phyloP scores from a whole-genome alignment of 2,888 invertebrate species.

The Lasioglossum calceatum region DNA sequence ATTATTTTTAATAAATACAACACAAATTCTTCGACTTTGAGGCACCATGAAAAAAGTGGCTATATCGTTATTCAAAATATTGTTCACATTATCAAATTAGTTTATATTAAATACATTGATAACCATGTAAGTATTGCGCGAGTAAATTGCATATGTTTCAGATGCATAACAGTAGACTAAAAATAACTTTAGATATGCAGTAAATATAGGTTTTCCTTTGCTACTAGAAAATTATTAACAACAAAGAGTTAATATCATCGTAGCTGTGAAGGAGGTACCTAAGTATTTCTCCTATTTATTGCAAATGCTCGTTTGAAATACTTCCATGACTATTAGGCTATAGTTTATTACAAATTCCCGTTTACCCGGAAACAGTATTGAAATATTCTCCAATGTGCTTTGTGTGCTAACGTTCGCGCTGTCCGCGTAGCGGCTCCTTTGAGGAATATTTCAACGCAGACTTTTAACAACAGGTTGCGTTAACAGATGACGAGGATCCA shows the following conservation, averaged over 20 bases:
- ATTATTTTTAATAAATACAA: too few relatives aligned
- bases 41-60: too few relatives aligned
- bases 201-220: too few relatives aligned
- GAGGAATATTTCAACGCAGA: constrained; percentile 16
- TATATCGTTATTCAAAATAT: too few relatives aligned
- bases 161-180: too few relatives aligned
- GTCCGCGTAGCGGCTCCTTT: constrained; percentile 12
- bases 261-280: background rate
- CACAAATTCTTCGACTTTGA: too few relatives aligned
- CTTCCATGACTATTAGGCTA: background rate
- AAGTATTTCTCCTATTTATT: background rate
- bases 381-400: background rate
- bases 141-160: too few relatives aligned
- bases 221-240: too few relatives aligned
- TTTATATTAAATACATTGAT: too few relatives aligned
- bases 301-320: background rate
- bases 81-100: too few relatives aligned
- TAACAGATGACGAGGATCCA: constrained; percentile 7
- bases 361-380: background rate
- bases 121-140: too few relatives aligned
- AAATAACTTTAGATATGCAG: too few relatives aligned
- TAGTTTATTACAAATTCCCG: background rate
- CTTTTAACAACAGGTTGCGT: constrained; percentile 19
- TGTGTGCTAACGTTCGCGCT: background rate
- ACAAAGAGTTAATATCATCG: background rate